Evolutionary conservation across 1,140 invertebrate species (phyloP), one percentile per base, ranked within the genome.

Genomic region (Drosophila lowei): DNA sequence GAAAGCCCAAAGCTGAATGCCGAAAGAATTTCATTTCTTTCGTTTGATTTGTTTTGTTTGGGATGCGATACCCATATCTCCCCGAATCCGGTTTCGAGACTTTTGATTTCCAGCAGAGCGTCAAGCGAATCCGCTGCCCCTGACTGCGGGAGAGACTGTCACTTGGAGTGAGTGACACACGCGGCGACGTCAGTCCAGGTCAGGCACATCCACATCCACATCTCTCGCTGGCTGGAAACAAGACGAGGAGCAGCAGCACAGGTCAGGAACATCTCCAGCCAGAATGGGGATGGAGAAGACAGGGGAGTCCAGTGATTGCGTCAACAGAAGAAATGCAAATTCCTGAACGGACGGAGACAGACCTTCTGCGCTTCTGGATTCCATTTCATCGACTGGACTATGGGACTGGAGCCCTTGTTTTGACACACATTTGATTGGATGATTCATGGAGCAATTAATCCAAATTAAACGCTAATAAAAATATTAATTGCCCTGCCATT

Each of bases 131-230:
- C 21, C 34, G 55, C 44, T 57, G 64, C 18, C 13, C 42, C 53
- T 38, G 66, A 44, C 47, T 58, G 23, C 23, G 70, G 13, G 65
- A 53, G 53, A 72, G 55, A 48, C 49, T 38, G 34, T 38, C 34
- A 38, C 34, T 48, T 61, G 66, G 64, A 70, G 83, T 88, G 81
- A 86, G 65, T 88, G 81, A 86, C 81, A 83, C 83, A 78, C 50
- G 81, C 61, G 43, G 67, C 57, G 28, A 63, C 58, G 67, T 74
- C 72, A 61, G 67, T 55, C 61, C 72, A 78, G 62, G 75, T 76
- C 75, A 75, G 72, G 50, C 60, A 54, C 42, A 68, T 64, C 47
- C 60, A 54, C 42, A 68, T 64, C 47, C 60, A 47, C 42, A 68
- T 64, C 47, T 66, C 30, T 34, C 9, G 3, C 30, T 34, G 8